Evolutionary conservation across 1,140 invertebrate genomes (phyloP), one percentile per base, ranked within the genome.

Genomic region (Diachasmimorpha longicaudata): DNA sequence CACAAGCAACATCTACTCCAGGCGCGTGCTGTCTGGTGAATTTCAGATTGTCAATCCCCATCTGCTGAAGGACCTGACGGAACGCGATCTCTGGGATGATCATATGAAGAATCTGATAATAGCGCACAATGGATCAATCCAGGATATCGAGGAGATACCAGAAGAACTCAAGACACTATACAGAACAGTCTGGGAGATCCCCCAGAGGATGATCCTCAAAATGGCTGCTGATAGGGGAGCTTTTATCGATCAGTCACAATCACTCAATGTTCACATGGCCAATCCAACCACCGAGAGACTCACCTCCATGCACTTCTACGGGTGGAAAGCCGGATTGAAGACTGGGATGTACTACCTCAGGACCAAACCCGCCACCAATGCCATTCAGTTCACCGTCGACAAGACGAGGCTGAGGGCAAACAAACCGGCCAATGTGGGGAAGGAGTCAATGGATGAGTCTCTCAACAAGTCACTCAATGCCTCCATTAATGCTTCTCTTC

Each of bases 31-130:
- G 10, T 98, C 97, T 44, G 98, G 97, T 10, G 93, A 94, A 86
- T 93, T 94, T 81, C 92, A 97, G 91, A 93, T 99, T 76, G 97
- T 99, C 0, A 99, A 99, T 89, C 97, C 98, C 81, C 98, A 99
- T 90, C 90, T 99, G 42, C 85, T 99, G 6, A 94, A 94, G 83
- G 98, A 99, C 90, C 89, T 99, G 67, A 98, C 96, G 0, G 95
- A 99, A 78, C 88, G 91, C 55, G 93, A 95, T 71, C 88, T 99
- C 9, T 99, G 98, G 99, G 93, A 95, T 89, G 95, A 98, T 74
- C 93, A 97, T 14, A 97, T 99, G 94, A 99, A 99, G 86, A 98
- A 98, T 88, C 90, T 95, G 80, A 93, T 99, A 0, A 96, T 99
- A 80, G 93, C 95, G 14, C 92, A 94, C 78, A 94, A 95, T 88